These are phyloP conservation scores for Elysia crispata DNA, from an alignment of 2,888 invertebrate genomes.

Conservation along the genomic window DNA sequence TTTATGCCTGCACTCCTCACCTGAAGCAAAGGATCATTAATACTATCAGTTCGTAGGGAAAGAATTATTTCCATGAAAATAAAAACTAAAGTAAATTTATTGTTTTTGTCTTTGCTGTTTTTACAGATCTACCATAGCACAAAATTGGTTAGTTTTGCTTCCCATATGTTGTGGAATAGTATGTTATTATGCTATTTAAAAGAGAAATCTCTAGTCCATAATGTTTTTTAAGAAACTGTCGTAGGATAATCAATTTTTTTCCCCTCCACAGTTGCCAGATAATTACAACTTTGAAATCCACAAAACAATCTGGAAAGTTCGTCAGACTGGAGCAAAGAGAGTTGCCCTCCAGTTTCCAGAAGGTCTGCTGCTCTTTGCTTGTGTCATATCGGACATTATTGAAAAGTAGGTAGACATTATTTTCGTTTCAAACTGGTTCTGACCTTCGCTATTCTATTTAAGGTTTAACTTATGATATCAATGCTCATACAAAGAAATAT, in stretches of 20 bases:
- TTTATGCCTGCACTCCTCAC: no score
- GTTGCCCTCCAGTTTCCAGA: slow-evolving; percentile 99
- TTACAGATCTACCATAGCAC: no score
- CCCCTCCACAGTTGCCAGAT: slow-evolving; percentile 83
- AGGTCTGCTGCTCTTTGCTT: slow-evolving; percentile 93
- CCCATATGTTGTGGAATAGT: background rate
- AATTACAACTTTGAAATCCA: slow-evolving; percentile 99
- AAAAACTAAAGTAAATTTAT: no score
- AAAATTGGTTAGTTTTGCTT: background rate
- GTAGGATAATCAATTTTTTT: background rate
- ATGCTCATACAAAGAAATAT: no score
- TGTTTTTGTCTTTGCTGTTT: no score
- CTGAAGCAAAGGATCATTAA: no score
- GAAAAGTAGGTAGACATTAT: slow-evolving; percentile 82
- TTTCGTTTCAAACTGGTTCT: no score
- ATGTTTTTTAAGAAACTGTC: background rate
- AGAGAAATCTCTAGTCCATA: background rate
- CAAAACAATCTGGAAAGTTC: slow-evolving; percentile 97
- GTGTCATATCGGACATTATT: slow-evolving; percentile 94
- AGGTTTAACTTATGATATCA: no score
- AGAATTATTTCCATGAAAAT: no score
- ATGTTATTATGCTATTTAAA: background rate
- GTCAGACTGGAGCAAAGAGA: slow-evolving; percentile 87
- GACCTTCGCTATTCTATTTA: background rate
- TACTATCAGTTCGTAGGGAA: no score